Base-by-base conservation (phyloP, 2,888 invertebrate genomes). In the Mythimna albipuncta region DNA sequence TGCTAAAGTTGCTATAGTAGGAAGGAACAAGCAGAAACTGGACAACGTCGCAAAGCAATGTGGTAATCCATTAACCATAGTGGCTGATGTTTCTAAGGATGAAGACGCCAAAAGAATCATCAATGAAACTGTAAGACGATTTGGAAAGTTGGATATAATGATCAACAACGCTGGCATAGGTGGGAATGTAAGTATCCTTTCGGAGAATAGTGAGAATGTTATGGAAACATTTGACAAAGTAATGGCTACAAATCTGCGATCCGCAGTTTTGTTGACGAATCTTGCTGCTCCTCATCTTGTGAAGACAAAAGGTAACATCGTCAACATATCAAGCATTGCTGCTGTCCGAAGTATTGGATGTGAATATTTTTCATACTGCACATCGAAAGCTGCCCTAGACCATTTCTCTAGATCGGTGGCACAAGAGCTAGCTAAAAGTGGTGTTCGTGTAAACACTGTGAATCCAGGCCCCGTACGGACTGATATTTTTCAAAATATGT, bases 261-360 rank as follows among this genome's bases (percentile, higher is more conserved):
- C 82, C 4, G 77, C 69, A 2, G 85, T 84, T n/a, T 64, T 67
- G 19, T 47, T 84, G 35, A 85, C 85, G 0, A 73, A 84, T 59
- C 70, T 86, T 5, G 85, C 87, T 5, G 82, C 77, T 7, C 85
- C 87, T 0, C 77, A 85, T 35, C 75, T 89, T 2, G 76, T 87
- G 3, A 66, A 81, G 57, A 82, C 85, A 3, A 83, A 84, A 72
- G 89, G 98, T n/a, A 98, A 75, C 59, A 75, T 76, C n/a, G 10
- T 76, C 9, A 75, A 75, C 61, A 70, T 75, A 50, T 76, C 75
- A 52, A 76, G 75, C 10, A 2, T 70, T 41, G 61, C 55, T 35
- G 75, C 26, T 19, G 6, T 61, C 5, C 13, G 11, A 64, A 1
- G 13, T 10, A 0, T 55, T 4, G 16, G 7, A 21, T 52, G 41